phyloP scores from a whole-genome alignment of 2,113 vertebrate genomes.

The Pseudopodoces humilis region DNA sequence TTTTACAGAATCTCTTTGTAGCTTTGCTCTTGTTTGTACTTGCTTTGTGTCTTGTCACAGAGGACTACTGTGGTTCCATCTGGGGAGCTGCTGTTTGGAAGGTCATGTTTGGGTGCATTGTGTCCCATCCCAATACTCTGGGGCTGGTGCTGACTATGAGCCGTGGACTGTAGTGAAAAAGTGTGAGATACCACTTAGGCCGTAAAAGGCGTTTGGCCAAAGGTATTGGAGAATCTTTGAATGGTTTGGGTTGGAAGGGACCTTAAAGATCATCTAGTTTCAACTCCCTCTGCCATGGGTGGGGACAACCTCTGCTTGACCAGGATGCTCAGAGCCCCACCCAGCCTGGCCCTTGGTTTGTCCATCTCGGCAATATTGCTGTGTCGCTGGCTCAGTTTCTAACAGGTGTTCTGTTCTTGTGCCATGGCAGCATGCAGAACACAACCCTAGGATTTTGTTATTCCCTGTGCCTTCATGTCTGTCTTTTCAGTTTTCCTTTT shows the following conservation, averaged over 20 bases:
- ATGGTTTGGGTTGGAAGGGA: neutral
- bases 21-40: neutral
- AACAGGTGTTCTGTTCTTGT: neutral
- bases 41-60: neutral
- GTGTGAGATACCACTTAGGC: neutral
- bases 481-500: neutral
- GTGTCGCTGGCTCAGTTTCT: neutral
- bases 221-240: neutral
- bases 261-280: neutral
- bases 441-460: rapidly evolving
- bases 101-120: rapidly evolving
- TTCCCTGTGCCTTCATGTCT: neutral
- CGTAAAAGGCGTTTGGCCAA: neutral
- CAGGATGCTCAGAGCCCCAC: neutral
- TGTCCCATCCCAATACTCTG: neutral
- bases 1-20: neutral
- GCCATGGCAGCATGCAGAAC: neutral
- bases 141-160: neutral
- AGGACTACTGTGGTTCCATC: neutral
- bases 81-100: neutral
- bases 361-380: neutral
- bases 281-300: neutral
- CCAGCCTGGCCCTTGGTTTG: neutral
- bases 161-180: neutral
- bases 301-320: neutral